Conservation (phyloP, 2,797 vertebrate genomes). For the Schizopygopsis pylzovi region DNA sequence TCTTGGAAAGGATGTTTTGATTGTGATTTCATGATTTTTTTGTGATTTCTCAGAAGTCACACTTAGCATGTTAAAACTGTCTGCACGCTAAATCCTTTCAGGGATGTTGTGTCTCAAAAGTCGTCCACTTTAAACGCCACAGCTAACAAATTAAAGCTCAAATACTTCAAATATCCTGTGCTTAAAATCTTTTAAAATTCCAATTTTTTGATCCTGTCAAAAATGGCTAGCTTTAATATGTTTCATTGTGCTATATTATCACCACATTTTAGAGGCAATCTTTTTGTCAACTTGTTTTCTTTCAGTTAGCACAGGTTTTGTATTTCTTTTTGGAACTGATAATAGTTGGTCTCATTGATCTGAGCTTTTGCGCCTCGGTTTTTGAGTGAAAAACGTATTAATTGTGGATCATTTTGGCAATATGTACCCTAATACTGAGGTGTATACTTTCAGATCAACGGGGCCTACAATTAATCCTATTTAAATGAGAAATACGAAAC, state of each 20-base stretch:
- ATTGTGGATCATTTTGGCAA: neutral
- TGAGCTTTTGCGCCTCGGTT: neutral
- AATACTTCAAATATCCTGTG: neutral
- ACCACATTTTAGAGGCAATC: neutral
- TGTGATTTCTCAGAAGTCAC: neutral
- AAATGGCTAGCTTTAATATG: neutral
- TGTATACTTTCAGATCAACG: neutral
- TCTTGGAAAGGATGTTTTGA: neutral
- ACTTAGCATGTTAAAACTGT: neutral
- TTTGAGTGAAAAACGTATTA: neutral
- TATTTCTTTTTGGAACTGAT: neutral
- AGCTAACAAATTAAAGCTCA: neutral
- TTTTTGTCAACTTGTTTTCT: neutral
- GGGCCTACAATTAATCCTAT: neutral
- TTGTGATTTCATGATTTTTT: neutral
- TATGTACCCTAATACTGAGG: neutral
- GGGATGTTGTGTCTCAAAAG: neutral
- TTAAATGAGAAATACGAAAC: neutral
- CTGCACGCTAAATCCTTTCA: neutral
- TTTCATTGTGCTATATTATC: neutral
- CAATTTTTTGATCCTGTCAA: neutral
- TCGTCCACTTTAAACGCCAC: neutral
- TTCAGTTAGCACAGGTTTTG: neutral
- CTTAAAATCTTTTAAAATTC: neutral
- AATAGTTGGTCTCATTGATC: neutral